These are phyloP conservation scores for Porites lobata DNA, from an alignment of 92 coral and sea anemone species.

Conservation along the genomic window DNA sequence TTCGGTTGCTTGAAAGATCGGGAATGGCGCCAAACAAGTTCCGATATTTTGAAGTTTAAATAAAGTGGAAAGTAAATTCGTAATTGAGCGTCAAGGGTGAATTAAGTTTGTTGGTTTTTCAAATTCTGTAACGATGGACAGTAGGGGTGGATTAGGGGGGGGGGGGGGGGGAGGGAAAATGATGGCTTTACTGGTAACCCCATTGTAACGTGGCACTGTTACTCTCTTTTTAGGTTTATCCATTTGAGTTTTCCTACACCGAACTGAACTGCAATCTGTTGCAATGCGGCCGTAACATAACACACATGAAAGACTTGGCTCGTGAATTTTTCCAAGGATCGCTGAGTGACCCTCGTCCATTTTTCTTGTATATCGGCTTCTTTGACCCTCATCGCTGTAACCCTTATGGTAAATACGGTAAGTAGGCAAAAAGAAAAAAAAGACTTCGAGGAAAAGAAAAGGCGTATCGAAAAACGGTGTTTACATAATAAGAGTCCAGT, in stretches of 20 bases:
- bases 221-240: slow-evolving; percentile 73
- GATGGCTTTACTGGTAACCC: too few relatives aligned
- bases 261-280: slow-evolving; percentile 75
- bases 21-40: too few relatives aligned
- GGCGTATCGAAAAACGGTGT: too few relatives aligned
- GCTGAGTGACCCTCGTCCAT: slow-evolving; percentile 76
- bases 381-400: slow-evolving; percentile 93
- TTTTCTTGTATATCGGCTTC: slow-evolving; percentile 88
- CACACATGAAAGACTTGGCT: slow-evolving; percentile 84
- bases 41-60: too few relatives aligned
- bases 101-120: too few relatives aligned
- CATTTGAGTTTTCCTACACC: slow-evolving; percentile 91
- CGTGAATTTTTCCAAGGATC: slow-evolving; percentile 81
- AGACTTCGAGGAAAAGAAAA: neutral
- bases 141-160: too few relatives aligned
- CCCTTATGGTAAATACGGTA: slow-evolving; percentile 78
- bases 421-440: neutral
- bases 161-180: too few relatives aligned
- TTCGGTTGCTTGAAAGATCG: too few relatives aligned
- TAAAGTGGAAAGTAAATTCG: too few relatives aligned
- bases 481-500: too few relatives aligned
- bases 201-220: neutral
- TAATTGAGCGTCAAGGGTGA: too few relatives aligned
- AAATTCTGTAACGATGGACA: too few relatives aligned
- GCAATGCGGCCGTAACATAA: slow-evolving; percentile 92